Evolutionary conservation across 2,888 invertebrate genomes (phyloP).

Genomic region (Schizaphis graminum): DNA sequence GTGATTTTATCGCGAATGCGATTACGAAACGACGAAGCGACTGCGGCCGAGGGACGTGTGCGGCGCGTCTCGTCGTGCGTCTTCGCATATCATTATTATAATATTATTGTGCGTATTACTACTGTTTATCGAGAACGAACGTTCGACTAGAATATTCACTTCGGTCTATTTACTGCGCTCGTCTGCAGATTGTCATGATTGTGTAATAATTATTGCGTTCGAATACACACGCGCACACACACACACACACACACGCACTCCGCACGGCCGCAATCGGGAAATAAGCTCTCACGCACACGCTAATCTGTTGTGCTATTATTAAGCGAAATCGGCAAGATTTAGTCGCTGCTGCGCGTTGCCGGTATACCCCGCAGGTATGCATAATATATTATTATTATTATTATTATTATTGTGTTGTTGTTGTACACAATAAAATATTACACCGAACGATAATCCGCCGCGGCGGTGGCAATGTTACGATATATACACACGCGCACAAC

Average conservation of each 20-base stretch:
- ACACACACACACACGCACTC: no score
- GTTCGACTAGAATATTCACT: not conserved
- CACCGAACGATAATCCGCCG: not conserved
- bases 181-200: not conserved
- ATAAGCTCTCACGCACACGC: not conserved
- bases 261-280: not conserved
- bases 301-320: constrained; percentile 17
- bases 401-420: not conserved
- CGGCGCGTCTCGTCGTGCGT: not conserved
- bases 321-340: not conserved
- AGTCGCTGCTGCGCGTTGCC: not conserved
- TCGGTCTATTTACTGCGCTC: not conserved
- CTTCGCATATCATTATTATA: no score
- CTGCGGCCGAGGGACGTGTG: not conserved
- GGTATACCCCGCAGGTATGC: not conserved
- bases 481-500: no score
- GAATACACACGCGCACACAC: not conserved
- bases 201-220: not conserved
- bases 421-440: not conserved
- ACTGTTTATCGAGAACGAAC: not conserved
- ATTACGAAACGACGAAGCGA: not conserved
- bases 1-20: not conserved
- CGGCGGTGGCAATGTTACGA: not conserved
- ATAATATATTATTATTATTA: no score
- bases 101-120: not conserved